These are phyloP conservation scores for Premnoplex brunnescens DNA, from an alignment of 2,797 vertebrate genomes.

Conservation along the genomic window DNA sequence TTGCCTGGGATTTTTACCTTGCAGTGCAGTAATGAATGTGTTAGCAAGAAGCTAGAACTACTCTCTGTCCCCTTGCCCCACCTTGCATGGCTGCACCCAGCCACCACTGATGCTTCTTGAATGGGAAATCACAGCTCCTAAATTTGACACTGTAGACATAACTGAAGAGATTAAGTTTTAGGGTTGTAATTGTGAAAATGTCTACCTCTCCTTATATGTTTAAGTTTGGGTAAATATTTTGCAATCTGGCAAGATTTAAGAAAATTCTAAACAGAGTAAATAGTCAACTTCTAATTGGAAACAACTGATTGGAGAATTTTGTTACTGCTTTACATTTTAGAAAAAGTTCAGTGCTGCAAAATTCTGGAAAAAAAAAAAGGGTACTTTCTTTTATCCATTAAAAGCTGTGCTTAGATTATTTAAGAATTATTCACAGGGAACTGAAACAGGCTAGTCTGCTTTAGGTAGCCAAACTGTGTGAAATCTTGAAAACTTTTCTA, in stretches of 20 bases:
- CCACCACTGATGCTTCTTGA: neutral
- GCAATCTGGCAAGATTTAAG: slow-evolving; percentile 10
- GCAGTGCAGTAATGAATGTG: neutral
- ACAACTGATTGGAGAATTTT: neutral
- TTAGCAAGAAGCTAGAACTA: neutral
- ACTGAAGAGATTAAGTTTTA: neutral
- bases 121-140: neutral
- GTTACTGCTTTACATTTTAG: neutral
- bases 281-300: neutral
- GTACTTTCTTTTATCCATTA: neutral
- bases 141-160: neutral
- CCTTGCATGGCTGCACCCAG: neutral
- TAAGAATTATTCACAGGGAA: neutral
- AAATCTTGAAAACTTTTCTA: neutral
- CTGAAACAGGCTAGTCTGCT: neutral
- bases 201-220: neutral
- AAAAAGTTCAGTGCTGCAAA: neutral
- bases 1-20: neutral
- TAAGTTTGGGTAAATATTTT: slow-evolving; percentile 45
- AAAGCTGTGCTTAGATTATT: neutral
- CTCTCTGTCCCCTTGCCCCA: neutral
- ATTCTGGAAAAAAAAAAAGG: neutral
- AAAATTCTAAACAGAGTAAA: neutral
- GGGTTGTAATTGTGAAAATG: slow-evolving; percentile 3
- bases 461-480: neutral